phyloP scores from a whole-genome alignment of 2,888 invertebrate species.

The Andrena camellia region DNA sequence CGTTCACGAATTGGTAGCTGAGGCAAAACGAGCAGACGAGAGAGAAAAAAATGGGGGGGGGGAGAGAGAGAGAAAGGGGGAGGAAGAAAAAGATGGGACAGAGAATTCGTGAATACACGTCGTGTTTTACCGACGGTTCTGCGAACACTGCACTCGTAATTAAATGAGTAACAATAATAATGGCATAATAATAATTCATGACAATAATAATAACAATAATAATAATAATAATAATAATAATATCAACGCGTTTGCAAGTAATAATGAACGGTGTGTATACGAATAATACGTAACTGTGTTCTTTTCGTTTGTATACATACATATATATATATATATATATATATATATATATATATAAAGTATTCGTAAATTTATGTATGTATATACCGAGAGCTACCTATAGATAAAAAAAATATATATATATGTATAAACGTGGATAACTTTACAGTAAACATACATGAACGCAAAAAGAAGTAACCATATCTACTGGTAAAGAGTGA shows the following conservation, averaged over 20 bases:
- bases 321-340: slow-evolving; percentile 64
- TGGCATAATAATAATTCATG: slow-evolving; percentile 61
- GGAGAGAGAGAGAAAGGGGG: neutral
- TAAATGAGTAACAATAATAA: slow-evolving; percentile 65
- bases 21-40: neutral
- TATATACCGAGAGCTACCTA: slow-evolving; percentile 55
- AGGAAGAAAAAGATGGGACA: neutral
- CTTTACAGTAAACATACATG: slow-evolving; percentile 80
- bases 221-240: slow-evolving; percentile 72
- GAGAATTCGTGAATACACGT: slow-evolving; percentile 18
- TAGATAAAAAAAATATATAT: slow-evolving; percentile 45
- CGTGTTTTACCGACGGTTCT: slow-evolving; percentile 59
- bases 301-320: slow-evolving; percentile 63
- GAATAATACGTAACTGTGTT: slow-evolving; percentile 64
- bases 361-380: slow-evolving; percentile 26
- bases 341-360: slow-evolving; percentile 28
- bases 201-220: slow-evolving; percentile 56
- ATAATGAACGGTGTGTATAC: slow-evolving; percentile 74
- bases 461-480: slow-evolving; percentile 68
- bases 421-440: slow-evolving; percentile 71
- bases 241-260: slow-evolving; percentile 78
- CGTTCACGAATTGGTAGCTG: neutral
- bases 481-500: slow-evolving; percentile 54
- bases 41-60: neutral
- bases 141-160: slow-evolving; percentile 66